Evolutionary conservation across 2,888 invertebrate genomes (phyloP), one percentile per base, ranked within the genome.

Genomic region (Scelioninae gen. 2): DNA sequence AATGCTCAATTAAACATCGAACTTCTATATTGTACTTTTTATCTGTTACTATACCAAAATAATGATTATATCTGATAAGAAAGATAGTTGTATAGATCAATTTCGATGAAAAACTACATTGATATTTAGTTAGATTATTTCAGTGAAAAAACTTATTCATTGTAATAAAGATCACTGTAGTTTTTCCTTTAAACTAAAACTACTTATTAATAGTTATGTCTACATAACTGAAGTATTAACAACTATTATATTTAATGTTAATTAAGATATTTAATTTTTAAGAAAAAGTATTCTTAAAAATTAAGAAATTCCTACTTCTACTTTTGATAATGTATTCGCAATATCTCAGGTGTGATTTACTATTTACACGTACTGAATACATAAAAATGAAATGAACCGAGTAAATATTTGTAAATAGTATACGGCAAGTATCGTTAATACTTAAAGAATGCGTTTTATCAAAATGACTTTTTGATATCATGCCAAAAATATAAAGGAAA

Each of bases 1-100:
- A 67, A 74, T 71, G 71, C 74, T 74, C 73, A 68, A 61, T 63
- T 39, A 48, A 61, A 58, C 71, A 63, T 71, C 71, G 63, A 67
- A 71, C 57, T 57, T 46, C 35, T 58, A 50, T 50, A 67, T 63
- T 75, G 68, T 71, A 71, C 61, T 70, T 67, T 53, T 41, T 18
- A 57, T 45, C 16, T 61, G 39, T 65, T 33, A 64, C 18, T 64
- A 57, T 37, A 19, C 1, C 11, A 33, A 50, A 63, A 33, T 63
- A 53, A 41, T 18, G 10, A 35, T 43, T 52, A 53, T 48, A 50
- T 25, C 4, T 1, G 37, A 41, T 50, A 43, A 58, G 28, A 52
- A 19, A 2, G 15, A 18, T 58, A 41, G 15, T 41, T n/a, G 10
- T 2, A 41, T n/a, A 64, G 25, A 3, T 37, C 11, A 13, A 6